Evolutionary conservation across 2,797 vertebrate species (phyloP), one percentile per base, ranked within the genome.

Genomic region (Anguilla marmorata): DNA sequence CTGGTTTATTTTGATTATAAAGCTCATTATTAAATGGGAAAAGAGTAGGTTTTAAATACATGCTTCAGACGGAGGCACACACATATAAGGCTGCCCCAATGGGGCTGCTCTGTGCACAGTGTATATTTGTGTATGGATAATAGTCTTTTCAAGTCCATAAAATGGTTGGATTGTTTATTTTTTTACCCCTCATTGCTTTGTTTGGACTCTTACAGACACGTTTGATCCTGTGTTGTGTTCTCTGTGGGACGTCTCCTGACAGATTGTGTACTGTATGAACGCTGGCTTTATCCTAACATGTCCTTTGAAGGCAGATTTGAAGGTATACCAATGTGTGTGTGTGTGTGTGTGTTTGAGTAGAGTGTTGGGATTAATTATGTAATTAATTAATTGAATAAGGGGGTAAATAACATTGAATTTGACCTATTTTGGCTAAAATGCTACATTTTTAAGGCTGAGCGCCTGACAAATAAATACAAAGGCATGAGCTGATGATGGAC

Each of bases 121-220:
- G 11, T 33, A 12, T 14, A 80, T 80, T 80, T 80, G 76, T 80
- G 76, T 41, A 80, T 41, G 76, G 76, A 45, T 80, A 80, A 80
- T 45, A 80, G 76, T 41, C 76, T 45, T 50, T 50, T 50, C 79
- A 82, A 50, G 45, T 48, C 79, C 41, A 7, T 48, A 9, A 50
- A 82, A 6, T 45, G 19, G 16, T 24, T 9, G 45, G 21, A 1
- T 9, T 50, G 16, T 82, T 82, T 48, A 82, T 48, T 82, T 76
- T 8, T 45, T 12, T 50, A 30, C 45, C 79, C 79, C 21, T 48
- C 45, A 50, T 82, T 79, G 74, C 74, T 79, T 41, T 37, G 16
- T 82, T 48, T 82, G 7, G 7, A 9, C 79, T n/a, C 41, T 48
- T 48, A n/a, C 74, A 74, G 37, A 79, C 79, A 82, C 6, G 50